Percentiles rank a stretch among this genome's conserved stretches.
phyloP scores from a whole-genome alignment of 2,888 invertebrate species.

The Limnephilus lunatus region DNA sequence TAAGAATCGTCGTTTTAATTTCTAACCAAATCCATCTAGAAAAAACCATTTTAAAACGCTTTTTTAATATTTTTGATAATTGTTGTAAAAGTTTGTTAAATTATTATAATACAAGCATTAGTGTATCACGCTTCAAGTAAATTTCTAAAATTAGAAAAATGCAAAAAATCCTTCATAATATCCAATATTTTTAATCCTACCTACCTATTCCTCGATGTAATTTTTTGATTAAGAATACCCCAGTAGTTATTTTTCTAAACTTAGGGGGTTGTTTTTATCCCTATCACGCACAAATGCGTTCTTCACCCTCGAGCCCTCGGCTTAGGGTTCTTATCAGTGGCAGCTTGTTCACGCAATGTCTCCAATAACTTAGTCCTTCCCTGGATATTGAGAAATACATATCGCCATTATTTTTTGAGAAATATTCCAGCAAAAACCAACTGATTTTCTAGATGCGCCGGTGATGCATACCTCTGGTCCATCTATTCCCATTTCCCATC shows the following conservation, averaged over 20 bases:
- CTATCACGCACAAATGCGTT: not conserved
- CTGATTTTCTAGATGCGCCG: no score
- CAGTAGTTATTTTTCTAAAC: not conserved
- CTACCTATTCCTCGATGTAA: not conserved
- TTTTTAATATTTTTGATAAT: no score
- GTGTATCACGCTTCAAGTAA: not conserved
- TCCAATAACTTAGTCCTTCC: not conserved
- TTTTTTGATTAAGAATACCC: not conserved
- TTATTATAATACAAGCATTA: not conserved
- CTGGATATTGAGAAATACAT: not conserved
- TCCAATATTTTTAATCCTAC: not conserved
- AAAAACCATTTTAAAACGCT: no score
- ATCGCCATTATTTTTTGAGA: no score
- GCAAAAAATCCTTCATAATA: not conserved
- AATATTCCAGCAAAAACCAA: no score
- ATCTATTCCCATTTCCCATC: no score
- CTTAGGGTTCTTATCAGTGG: slow-evolving; percentile 4
- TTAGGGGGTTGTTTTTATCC: not conserved
- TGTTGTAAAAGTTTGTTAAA: no score
- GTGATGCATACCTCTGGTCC: no score
- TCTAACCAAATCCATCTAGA: no score
- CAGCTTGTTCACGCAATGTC: slow-evolving; percentile 17
- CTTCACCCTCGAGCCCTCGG: not conserved
- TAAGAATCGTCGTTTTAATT: no score
- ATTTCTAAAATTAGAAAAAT: not conserved